phyloP scores from a whole-genome alignment of 2,113 vertebrate genomes.

The Myrmophylax atrothorax region DNA sequence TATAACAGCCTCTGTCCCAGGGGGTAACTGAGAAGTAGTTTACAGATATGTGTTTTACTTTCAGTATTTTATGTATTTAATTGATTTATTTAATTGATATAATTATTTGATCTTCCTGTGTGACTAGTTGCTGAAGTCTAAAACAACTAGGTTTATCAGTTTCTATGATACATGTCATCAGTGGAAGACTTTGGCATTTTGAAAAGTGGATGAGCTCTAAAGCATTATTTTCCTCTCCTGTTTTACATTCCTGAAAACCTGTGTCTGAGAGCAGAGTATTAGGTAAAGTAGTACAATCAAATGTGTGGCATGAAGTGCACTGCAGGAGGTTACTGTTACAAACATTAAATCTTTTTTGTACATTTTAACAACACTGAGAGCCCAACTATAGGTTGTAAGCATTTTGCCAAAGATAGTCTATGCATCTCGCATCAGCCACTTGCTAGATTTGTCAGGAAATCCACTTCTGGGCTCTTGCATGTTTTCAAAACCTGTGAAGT shows the following conservation, averaged over 20 bases:
- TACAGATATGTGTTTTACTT: background rate
- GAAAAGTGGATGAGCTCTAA: background rate
- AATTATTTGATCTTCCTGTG: background rate
- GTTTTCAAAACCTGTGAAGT: background rate
- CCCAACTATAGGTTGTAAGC: background rate
- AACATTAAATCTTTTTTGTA: background rate
- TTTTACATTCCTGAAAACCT: background rate
- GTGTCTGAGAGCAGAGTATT: background rate
- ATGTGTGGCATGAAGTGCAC: background rate
- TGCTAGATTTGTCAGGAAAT: background rate
- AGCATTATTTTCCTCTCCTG: background rate
- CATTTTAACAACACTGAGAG: background rate
- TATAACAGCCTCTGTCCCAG: background rate
- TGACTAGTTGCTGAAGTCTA: background rate
- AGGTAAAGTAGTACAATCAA: background rate
- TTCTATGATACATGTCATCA: background rate
- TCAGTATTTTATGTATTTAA: background rate
- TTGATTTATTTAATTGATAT: background rate
- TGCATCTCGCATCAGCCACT: fast-evolving
- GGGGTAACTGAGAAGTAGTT: background rate
- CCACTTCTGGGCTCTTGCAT: background rate
- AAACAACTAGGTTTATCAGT: background rate
- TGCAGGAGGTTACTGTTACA: fast-evolving
- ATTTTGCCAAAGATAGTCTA: fast-evolving
- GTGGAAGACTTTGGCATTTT: background rate